Evolutionary conservation across 2,797 vertebrate species (phyloP).

Genomic region (Diglossa cyanea): DNA sequence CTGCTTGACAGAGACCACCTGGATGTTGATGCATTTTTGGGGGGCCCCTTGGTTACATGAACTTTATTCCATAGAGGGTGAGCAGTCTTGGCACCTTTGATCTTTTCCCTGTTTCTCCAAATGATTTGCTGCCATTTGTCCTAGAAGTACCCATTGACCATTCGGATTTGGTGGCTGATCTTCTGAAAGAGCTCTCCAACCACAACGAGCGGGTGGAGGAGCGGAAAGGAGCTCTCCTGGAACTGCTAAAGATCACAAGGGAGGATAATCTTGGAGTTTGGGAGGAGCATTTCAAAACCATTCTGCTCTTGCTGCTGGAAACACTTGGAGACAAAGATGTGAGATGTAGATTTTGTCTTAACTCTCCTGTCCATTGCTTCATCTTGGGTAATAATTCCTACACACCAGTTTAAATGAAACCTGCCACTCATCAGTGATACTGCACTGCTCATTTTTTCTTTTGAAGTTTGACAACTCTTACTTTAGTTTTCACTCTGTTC

Average conservation of each 20-base stretch:
- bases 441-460: neutral
- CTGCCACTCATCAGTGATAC: neutral
- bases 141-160: conserved; percentile 85
- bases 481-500: neutral
- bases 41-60: rapidly evolving
- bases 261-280: conserved; percentile 94
- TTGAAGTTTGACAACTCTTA: neutral
- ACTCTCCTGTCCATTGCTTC: neutral
- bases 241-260: conserved; percentile 92
- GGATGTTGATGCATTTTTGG: neutral
- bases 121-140: conserved; percentile 45
- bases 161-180: conserved; percentile 93
- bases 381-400: neutral
- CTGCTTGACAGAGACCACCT: neutral
- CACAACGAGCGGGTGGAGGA: conserved; percentile 96
- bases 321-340: conserved; percentile 98
- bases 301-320: conserved; percentile 93
- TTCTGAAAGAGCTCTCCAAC: conserved; percentile 96
- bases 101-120: neutral
- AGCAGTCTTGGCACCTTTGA: neutral
- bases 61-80: neutral
- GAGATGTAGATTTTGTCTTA: conserved; percentile 50
- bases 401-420: neutral
- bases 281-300: conserved; percentile 98
- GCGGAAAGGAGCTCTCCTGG: conserved; percentile 90